Conservation (phyloP, 2,797 vertebrate genomes). For the Pristis pectinata region DNA sequence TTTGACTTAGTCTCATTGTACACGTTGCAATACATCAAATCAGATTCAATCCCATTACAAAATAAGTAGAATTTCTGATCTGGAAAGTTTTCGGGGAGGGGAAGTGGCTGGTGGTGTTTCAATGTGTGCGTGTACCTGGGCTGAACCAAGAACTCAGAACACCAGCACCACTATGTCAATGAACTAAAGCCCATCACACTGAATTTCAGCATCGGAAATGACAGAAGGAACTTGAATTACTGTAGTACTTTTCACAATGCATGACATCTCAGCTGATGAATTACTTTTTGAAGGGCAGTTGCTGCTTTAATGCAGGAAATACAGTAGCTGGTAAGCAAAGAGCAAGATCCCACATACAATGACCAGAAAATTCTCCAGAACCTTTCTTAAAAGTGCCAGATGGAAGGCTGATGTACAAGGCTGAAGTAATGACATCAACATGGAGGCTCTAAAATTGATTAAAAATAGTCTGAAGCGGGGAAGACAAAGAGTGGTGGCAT, state of each 20-base stretch:
- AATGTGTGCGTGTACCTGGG: background rate
- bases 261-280: background rate
- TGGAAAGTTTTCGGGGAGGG: too few species aligned
- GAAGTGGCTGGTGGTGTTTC: background rate
- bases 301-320: background rate
- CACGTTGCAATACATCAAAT: background rate
- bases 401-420: too few species aligned
- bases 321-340: background rate
- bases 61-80: background rate
- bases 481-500: background rate
- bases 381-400: too few species aligned
- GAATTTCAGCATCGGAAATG: background rate
- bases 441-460: too few species aligned
- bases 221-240: background rate
- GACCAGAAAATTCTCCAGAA: too few species aligned
- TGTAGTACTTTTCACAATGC: background rate
- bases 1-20: background rate
- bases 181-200: background rate
- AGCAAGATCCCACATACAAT: background rate
- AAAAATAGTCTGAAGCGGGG: background rate
- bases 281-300: background rate
- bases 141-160: background rate
- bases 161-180: background rate
- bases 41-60: conserved; percentile 7
- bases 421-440: too few species aligned